Evolutionary conservation across 2,888 invertebrate species (phyloP).

Genomic region (Ophion slaviceki): DNA sequence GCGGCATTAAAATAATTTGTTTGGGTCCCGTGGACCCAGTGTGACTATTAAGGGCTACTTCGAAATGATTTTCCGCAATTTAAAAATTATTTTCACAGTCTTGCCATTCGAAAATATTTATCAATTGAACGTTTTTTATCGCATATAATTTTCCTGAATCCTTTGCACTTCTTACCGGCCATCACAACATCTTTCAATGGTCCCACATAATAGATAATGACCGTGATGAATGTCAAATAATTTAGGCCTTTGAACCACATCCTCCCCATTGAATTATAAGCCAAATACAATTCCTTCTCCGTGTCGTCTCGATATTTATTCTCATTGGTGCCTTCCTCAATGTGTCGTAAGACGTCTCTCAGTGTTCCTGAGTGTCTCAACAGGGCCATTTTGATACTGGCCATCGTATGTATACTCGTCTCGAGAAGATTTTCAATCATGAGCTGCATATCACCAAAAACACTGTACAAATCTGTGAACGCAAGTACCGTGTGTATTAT

Average conservation of each 20-base stretch:
- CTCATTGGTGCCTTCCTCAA: background rate
- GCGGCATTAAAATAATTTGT: too few species aligned
- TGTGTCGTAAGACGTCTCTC: background rate
- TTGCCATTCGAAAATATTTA: too few species aligned
- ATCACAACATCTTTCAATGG: conserved; percentile 20
- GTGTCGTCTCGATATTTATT: background rate
- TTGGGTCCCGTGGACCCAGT: too few species aligned
- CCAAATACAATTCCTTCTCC: conserved; percentile 22
- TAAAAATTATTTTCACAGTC: too few species aligned
- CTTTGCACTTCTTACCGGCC: background rate
- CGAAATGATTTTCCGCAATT: too few species aligned
- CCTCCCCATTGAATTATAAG: conserved; percentile 16
- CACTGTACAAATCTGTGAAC: background rate
- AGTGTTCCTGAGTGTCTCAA: background rate
- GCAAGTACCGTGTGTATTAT: too few species aligned
- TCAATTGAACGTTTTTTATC: too few species aligned
- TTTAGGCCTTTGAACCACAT: background rate
- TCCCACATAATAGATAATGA: background rate
- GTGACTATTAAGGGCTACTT: too few species aligned
- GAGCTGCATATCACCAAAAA: conserved; percentile 2
- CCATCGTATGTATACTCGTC: background rate
- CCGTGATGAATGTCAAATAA: background rate
- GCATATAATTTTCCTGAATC: too few species aligned
- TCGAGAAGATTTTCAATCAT: conserved; percentile 7
- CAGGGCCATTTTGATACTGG: background rate